phyloP scores from a whole-genome alignment of 2,797 vertebrate species.

The Hydrolagus colliei region DNA sequence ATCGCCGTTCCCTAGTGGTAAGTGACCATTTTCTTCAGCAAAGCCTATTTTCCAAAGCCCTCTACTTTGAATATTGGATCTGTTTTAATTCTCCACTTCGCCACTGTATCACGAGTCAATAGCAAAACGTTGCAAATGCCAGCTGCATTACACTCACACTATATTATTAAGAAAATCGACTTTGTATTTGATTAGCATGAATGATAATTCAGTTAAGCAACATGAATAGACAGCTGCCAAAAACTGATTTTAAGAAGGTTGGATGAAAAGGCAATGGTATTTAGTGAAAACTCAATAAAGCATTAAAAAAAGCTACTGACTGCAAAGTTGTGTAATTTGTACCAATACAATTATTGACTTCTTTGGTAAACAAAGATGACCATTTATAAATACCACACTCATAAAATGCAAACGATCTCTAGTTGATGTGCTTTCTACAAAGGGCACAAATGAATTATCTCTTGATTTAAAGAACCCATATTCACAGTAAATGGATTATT shows the following conservation, averaged over 20 bases:
- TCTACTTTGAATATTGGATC: slow-evolving; percentile 4
- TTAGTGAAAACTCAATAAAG: slow-evolving; percentile 9
- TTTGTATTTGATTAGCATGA: slow-evolving; percentile 6
- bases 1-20: too few species aligned
- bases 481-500: not conserved
- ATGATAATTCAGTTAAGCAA: not conserved
- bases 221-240: not conserved
- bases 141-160: not conserved
- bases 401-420: not conserved
- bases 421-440: not conserved
- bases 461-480: not conserved
- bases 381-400: not conserved
- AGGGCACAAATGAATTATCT: not conserved
- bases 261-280: not conserved
- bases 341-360: not conserved
- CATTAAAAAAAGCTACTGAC: slow-evolving; percentile 1
- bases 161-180: not conserved
- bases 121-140: slow-evolving; percentile 22
- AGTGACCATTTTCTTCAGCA: not conserved
- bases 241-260: slow-evolving; percentile 10
- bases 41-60: slow-evolving; percentile 3
- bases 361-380: not conserved
- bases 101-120: not conserved
- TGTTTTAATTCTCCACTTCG: not conserved
- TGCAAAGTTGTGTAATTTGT: not conserved